These are phyloP conservation scores for Virgularia gustaviana DNA, from an alignment of 92 coral and sea anemone species.

Conservation along the genomic window DNA sequence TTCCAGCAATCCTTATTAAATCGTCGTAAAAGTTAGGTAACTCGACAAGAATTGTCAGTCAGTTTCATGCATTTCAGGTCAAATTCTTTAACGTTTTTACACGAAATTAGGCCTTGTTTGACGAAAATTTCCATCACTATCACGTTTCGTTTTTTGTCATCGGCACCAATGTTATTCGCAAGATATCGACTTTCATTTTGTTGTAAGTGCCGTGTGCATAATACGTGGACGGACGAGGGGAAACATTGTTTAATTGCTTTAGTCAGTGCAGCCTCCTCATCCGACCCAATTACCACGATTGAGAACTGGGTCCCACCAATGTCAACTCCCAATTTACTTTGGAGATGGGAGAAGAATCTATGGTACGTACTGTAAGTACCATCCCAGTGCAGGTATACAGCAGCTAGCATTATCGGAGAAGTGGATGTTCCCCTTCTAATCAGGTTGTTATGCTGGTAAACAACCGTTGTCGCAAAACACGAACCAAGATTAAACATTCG, in stretches of 20 bases:
- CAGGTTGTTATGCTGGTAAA: constrained; percentile 2
- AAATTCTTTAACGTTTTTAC: neutral
- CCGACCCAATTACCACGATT: neutral
- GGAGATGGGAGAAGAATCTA: neutral
- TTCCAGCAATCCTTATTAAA: no score
- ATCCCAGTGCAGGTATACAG: no score
- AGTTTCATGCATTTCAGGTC: neutral
- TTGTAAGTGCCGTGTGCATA: no score
- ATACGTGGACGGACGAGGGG: no score
- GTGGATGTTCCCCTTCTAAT: neutral
- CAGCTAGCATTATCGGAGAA: constrained; percentile 6
- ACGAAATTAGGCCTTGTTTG: neutral
- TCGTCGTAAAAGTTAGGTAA: no score
- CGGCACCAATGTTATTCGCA: neutral
- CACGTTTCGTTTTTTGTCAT: neutral
- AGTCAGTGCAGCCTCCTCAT: neutral
- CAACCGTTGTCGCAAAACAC: constrained; percentile 4
- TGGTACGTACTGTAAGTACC: neutral
- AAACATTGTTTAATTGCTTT: constrained; percentile 1
- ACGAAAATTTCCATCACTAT: neutral
- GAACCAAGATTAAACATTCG: constrained; percentile 13
- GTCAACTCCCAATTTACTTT: neutral
- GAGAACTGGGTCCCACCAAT: neutral
- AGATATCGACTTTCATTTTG: neutral
- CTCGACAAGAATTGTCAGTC: no score